Conservation (phyloP, 2,888 invertebrate species). For the Brenthis ino region DNA sequence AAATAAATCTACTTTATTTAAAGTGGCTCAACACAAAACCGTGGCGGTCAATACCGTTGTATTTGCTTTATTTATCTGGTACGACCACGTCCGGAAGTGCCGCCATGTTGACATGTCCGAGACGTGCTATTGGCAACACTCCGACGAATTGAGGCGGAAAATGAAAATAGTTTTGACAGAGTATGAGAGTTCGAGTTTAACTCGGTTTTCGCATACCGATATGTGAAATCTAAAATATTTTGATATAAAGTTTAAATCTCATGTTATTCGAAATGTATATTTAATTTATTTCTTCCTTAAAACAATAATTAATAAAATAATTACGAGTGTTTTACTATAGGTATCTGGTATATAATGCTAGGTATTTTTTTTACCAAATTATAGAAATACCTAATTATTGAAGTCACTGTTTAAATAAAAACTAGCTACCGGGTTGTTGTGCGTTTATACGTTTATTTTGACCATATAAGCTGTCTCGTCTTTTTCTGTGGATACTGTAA, state of each 20-base stretch:
- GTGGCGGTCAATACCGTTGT: conserved; percentile 19
- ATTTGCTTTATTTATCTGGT: conserved; percentile 32
- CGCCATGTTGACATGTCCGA: conserved; percentile 42
- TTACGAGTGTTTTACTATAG: too few relatives aligned
- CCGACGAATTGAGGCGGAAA: conserved; percentile 44
- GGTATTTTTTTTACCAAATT: too few relatives aligned
- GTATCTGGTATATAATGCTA: too few relatives aligned
- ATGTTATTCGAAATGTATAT: not conserved
- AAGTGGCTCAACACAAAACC: conserved; percentile 24
- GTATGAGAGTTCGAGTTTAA: conserved; percentile 30
- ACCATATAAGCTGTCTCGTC: too few relatives aligned
- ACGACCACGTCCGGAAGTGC: conserved; percentile 38
- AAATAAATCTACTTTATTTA: conserved; percentile 14
- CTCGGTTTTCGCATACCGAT: conserved; percentile 19
- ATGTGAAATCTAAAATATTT: conserved; percentile 15
- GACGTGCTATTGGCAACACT: conserved; percentile 44
- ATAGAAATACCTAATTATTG: too few relatives aligned
- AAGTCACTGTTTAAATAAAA: too few relatives aligned
- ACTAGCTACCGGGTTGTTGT: too few relatives aligned
- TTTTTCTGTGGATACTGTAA: too few relatives aligned
- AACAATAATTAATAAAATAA: too few relatives aligned
- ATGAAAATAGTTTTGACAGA: conserved; percentile 42
- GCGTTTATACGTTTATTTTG: too few relatives aligned
- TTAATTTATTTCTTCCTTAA: too few relatives aligned
- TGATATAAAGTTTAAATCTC: conserved; percentile 13